These are phyloP conservation scores for Aix galericulata DNA, from an alignment of 2,113 vertebrate species.

Conservation along the genomic window DNA sequence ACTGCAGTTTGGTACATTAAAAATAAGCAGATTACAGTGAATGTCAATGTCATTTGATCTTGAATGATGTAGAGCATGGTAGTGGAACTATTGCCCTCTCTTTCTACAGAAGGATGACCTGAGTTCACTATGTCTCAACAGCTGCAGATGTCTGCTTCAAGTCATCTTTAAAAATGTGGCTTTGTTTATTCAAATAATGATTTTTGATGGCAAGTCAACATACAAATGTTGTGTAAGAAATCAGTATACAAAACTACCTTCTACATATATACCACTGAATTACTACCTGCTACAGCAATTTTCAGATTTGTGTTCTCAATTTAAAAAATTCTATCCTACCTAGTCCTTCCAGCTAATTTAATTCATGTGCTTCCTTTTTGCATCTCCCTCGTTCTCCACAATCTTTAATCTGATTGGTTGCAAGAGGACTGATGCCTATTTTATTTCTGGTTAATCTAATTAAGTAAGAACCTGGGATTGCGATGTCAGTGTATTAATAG, in stretches of 20 bases:
- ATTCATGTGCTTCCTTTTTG: background rate
- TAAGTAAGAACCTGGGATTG: slow-evolving; percentile 24
- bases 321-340: background rate
- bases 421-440: background rate
- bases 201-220: background rate
- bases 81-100: background rate
- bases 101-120: background rate
- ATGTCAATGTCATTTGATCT: background rate
- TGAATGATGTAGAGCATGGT: background rate
- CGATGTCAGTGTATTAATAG: slow-evolving; percentile 31
- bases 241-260: background rate
- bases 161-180: background rate
- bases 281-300: background rate
- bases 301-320: background rate
- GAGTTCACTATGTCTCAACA: background rate
- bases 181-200: background rate
- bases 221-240: background rate
- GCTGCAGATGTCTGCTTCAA: background rate
- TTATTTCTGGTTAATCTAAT: slow-evolving; percentile 53
- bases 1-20: background rate
- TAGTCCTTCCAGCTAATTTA: background rate
- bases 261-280: background rate
- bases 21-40: slow-evolving; percentile 40
- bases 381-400: background rate
- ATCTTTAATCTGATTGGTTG: background rate